Conservation (phyloP, 2,888 invertebrate species). For the Cheiracanthium punctorium region DNA sequence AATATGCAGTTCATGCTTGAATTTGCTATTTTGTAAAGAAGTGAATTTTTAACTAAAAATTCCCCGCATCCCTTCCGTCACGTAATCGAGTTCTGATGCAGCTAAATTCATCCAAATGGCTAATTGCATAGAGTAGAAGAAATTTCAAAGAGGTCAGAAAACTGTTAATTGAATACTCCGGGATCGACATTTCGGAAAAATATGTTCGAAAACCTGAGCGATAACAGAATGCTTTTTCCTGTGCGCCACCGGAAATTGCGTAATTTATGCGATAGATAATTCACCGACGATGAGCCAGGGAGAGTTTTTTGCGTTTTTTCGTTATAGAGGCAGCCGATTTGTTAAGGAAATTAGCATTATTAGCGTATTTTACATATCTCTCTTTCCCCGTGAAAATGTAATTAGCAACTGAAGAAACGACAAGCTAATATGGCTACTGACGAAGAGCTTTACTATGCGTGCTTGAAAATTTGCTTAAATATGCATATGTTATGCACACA, state of each 20-base stretch:
- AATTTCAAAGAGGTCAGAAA: constrained; percentile 67
- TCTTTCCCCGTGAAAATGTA: constrained; percentile 65
- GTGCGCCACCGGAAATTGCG: constrained; percentile 63
- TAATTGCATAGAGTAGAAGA: constrained; percentile 63
- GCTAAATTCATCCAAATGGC: constrained; percentile 63
- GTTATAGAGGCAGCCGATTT: constrained; percentile 58
- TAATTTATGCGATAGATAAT: constrained; percentile 67
- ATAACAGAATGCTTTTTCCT: constrained; percentile 58
- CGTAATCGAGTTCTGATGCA: constrained; percentile 54
- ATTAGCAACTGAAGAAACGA: constrained; percentile 69
- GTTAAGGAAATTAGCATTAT: constrained; percentile 70
- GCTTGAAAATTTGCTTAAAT: constrained; percentile 67
- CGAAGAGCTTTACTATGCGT: constrained; percentile 50
- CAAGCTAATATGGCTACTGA: constrained; percentile 54
- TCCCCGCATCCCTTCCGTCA: background rate
- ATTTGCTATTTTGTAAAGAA: background rate
- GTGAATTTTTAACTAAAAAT: background rate
- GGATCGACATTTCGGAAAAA: constrained; percentile 61
- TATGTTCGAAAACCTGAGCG: constrained; percentile 45
- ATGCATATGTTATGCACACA: constrained; percentile 67
- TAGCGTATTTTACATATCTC: constrained; percentile 66
- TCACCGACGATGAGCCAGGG: constrained; percentile 50
- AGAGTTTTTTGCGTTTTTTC: constrained; percentile 52
- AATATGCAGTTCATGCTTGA: background rate
- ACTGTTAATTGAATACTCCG: constrained; percentile 64